phyloP scores from a whole-genome alignment of 2,888 invertebrate species.

The Ormyrus labotus region DNA sequence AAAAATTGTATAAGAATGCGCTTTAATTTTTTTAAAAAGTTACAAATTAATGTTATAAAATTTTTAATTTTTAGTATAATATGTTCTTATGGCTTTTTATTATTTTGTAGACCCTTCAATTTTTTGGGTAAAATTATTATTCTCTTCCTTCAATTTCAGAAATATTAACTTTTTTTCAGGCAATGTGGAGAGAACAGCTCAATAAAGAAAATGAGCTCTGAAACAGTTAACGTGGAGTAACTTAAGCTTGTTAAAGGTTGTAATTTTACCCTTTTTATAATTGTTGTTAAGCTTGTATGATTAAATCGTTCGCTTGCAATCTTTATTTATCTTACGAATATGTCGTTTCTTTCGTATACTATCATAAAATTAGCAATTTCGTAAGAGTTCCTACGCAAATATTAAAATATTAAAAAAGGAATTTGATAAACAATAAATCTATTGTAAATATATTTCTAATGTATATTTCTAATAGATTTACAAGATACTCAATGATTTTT shows the following conservation, averaged over 20 bases:
- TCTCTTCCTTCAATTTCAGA: conserved; percentile 37
- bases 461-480: no score
- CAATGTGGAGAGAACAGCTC: conserved; percentile 51
- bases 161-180: conserved; percentile 54
- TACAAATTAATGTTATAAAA: neutral
- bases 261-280: conserved; percentile 50
- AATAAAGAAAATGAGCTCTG: conserved; percentile 55
- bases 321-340: conserved; percentile 37
- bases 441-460: neutral
- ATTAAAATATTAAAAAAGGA: neutral
- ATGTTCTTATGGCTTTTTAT: neutral
- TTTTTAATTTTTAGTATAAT: no score
- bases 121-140: conserved; percentile 20
- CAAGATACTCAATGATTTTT: no score
- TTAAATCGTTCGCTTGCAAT: conserved; percentile 40
- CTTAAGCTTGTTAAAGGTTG: conserved; percentile 53
- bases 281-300: conserved; percentile 48
- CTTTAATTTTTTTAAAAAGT: no score
- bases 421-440: conserved; percentile 2
- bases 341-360: conserved; percentile 34
- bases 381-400: neutral
- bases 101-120: conserved; percentile 1
- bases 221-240: conserved; percentile 50
- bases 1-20: neutral
- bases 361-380: conserved; percentile 26